phyloP scores from a whole-genome alignment of 2,113 vertebrate genomes.

The Trematomus loennbergii region DNA sequence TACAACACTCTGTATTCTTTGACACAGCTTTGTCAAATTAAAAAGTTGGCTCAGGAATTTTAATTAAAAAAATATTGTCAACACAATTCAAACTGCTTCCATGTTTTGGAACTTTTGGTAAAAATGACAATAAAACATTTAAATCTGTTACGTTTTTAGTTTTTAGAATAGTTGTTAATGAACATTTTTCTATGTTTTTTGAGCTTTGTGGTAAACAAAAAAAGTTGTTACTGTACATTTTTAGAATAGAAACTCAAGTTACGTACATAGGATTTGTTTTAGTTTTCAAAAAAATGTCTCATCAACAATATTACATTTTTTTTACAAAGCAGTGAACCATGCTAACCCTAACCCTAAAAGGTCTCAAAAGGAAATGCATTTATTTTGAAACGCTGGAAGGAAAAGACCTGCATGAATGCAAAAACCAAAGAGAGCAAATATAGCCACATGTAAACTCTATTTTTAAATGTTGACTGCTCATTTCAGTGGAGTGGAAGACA shows the following conservation, averaged over 20 bases:
- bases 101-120: background rate
- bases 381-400: slow-evolving; percentile 21
- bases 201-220: background rate
- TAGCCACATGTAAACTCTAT: slow-evolving; percentile 50
- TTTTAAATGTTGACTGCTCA: slow-evolving; percentile 66
- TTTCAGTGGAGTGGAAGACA: slow-evolving; percentile 67
- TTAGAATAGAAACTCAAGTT: background rate
- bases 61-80: background rate
- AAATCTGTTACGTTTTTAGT: too few relatives aligned
- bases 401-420: slow-evolving; percentile 27
- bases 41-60: background rate
- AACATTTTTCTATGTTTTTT: background rate
- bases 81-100: background rate
- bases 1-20: background rate
- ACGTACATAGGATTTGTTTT: background rate
- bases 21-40: background rate
- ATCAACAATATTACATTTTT: too few relatives aligned
- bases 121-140: background rate
- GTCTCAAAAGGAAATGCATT: slow-evolving; percentile 4
- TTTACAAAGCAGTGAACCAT: too few relatives aligned
- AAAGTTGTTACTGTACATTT: background rate
- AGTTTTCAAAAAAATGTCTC: background rate
- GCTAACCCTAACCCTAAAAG: background rate
- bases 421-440: slow-evolving; percentile 34
- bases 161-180: too few relatives aligned